Evolutionary conservation across 37 sponge, comb jelly and placozoan species (phyloP).

Genomic region (Ephydatia muelleri): DNA sequence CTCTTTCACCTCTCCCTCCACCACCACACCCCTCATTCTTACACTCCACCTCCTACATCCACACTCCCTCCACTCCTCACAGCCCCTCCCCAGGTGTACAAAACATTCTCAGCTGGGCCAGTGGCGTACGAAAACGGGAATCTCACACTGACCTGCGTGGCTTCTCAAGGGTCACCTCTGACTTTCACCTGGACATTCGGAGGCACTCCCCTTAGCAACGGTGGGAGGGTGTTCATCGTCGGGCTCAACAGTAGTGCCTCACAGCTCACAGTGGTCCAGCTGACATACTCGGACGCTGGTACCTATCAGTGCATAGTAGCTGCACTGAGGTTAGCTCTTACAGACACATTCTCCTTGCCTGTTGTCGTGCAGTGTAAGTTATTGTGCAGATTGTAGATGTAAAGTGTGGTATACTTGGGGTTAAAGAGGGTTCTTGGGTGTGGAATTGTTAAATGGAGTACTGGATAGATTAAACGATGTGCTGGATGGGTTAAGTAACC

Average conservation of each 20-base stretch:
- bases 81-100: not conserved
- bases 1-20: not conserved
- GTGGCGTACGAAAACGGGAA: not conserved
- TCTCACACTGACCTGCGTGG: slow-evolving; percentile 9
- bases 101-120: not conserved
- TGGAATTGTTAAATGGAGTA: too few species aligned
- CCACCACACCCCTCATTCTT: not conserved
- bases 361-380: not conserved
- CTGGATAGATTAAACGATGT: too few species aligned
- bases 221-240: not conserved
- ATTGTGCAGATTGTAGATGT: not conserved
- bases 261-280: not conserved
- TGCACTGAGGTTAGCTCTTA: not conserved
- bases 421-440: too few species aligned
- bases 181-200: not conserved
- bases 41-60: too few species aligned
- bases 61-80: not conserved
- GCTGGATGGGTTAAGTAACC: too few species aligned
- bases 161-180: not conserved
- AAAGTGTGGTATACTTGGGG: too few species aligned
- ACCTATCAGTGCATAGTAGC: not conserved
- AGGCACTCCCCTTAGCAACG: not conserved
- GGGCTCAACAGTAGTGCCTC: not conserved
- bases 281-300: not conserved
- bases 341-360: not conserved